A percentile compares a stretch with the other conserved stretches of the same genome.
Evolutionary conservation across 1,140 invertebrate genomes (phyloP).

Genomic region (Hyphantria cunea): DNA sequence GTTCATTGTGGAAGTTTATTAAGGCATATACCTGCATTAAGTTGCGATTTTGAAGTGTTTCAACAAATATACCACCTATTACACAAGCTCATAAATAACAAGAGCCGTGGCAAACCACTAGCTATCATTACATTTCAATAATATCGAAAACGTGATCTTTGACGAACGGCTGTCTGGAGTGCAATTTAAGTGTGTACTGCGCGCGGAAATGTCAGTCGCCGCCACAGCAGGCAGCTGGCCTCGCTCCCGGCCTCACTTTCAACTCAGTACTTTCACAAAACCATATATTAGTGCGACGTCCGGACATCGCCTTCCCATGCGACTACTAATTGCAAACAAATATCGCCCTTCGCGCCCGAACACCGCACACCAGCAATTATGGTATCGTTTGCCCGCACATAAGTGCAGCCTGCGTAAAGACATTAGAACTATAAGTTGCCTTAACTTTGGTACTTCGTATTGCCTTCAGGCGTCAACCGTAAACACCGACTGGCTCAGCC

Average conservation of each 20-base stretch:
- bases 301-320: constrained; percentile 58
- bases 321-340: constrained; percentile 69
- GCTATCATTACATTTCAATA: no score
- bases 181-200: background rate
- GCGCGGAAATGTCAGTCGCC: constrained; percentile 52
- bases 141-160: no score
- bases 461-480: constrained; percentile 39
- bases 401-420: constrained; percentile 46
- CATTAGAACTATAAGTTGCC: constrained; percentile 37
- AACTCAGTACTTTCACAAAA: constrained; percentile 47
- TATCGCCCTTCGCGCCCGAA: constrained; percentile 57
- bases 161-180: no score
- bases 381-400: constrained; percentile 38
- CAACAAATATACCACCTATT: no score
- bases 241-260: constrained; percentile 42
- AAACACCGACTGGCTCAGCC: constrained; percentile 27
- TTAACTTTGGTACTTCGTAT: constrained; percentile 32
- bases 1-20: no score
- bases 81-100: no score
- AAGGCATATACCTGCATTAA: no score
- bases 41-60: no score
- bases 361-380: constrained; percentile 50
- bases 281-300: constrained; percentile 51
- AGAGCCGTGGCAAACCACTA: no score
- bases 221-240: constrained; percentile 41